Evolutionary conservation across 1,140 invertebrate species (phyloP).

Genomic region (Geopemphigus sp.): DNA sequence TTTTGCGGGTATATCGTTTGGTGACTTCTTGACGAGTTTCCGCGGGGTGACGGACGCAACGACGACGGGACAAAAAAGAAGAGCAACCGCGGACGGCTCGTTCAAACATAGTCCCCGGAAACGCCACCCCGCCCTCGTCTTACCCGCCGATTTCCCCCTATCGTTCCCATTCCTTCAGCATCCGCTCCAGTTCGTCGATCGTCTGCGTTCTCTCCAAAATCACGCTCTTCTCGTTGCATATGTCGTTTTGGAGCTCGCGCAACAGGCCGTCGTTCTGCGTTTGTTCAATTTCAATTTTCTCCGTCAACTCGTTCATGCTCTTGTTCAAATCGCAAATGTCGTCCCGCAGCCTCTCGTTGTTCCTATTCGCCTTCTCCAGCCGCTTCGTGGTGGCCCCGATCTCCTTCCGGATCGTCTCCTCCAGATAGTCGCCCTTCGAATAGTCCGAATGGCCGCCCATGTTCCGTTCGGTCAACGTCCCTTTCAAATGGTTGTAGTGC

Average conservation of each 20-base stretch:
- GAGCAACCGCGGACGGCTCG: too few relatives aligned
- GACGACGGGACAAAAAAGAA: too few relatives aligned
- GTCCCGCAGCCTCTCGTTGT: constrained; percentile 3
- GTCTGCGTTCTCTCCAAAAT: constrained; percentile 12
- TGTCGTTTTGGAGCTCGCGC: not conserved
- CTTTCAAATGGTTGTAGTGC: constrained; percentile 22
- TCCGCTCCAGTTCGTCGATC: not conserved
- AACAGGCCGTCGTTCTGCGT: not conserved
- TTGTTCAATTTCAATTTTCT: constrained; percentile 25
- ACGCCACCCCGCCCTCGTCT: too few relatives aligned
- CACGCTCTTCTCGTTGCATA: constrained; percentile 12
- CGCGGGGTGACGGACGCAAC: too few relatives aligned
- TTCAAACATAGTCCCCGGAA: too few relatives aligned
- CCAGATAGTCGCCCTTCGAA: constrained; percentile 13
- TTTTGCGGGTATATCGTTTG: too few relatives aligned
- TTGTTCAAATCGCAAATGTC: constrained; percentile 34
- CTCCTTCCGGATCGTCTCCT: constrained; percentile 28
- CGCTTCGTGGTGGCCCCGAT: constrained; percentile 28
- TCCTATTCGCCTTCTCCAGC: not conserved
- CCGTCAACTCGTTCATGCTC: not conserved
- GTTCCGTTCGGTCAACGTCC: not conserved
- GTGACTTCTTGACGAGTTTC: too few relatives aligned
- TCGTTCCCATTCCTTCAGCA: constrained; percentile 10
- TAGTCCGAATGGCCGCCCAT: not conserved
- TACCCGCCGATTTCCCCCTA: too few relatives aligned